Evolutionary conservation across 2,888 invertebrate species (phyloP).

Genomic region (Aplocera efformata): DNA sequence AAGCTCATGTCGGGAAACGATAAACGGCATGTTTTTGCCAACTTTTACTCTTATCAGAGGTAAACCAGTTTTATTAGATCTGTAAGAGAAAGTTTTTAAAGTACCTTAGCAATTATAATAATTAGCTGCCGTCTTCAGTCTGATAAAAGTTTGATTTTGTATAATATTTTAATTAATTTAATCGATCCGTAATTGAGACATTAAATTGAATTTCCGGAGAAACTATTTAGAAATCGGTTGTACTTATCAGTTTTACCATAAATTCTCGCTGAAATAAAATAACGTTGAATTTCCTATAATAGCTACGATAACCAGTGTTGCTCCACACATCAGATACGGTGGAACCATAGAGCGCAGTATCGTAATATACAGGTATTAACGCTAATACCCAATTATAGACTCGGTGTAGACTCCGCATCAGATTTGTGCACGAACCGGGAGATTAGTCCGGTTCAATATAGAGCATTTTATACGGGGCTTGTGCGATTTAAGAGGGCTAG

Average conservation of each 20-base stretch:
- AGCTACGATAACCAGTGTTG: background rate
- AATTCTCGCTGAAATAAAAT: too few species aligned
- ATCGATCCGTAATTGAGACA: too few species aligned
- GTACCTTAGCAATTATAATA: background rate
- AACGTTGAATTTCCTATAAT: too few species aligned
- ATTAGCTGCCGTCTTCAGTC: background rate
- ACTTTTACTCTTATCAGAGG: slow-evolving; percentile 6
- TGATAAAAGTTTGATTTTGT: background rate
- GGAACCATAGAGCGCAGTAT: slow-evolving; percentile 29
- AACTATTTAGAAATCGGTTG: background rate
- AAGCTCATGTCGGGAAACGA: background rate
- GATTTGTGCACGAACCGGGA: slow-evolving; percentile 48
- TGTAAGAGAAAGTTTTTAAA: background rate
- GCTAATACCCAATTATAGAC: slow-evolving; percentile 70
- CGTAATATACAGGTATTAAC: slow-evolving; percentile 56
- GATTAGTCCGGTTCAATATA: slow-evolving; percentile 52
- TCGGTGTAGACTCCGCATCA: slow-evolving; percentile 31
- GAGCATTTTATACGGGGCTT: slow-evolving; percentile 18
- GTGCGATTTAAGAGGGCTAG: slow-evolving; percentile 1
- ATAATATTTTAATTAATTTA: too few species aligned
- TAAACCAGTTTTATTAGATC: slow-evolving; percentile 1
- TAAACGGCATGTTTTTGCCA: slow-evolving; percentile 10
- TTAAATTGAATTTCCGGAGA: too few species aligned
- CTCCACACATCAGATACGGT: slow-evolving; percentile 5
- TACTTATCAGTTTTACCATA: too few species aligned